Evolutionary conservation across 2,113 vertebrate species (phyloP).

Genomic region (Myotis lucifugus): DNA sequence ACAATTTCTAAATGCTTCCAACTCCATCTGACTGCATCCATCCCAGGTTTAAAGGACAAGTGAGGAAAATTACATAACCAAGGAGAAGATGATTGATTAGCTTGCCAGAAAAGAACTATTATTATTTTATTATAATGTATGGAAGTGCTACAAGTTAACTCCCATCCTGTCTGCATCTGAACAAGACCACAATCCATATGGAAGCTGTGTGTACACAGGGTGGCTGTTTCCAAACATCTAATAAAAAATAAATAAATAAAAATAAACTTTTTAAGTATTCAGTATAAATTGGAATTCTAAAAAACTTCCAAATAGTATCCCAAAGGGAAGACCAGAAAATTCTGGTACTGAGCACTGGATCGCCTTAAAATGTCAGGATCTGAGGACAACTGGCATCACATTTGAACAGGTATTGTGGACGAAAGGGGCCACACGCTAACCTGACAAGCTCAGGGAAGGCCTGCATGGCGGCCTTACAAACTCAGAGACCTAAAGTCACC

Average conservation of each 20-base stretch:
- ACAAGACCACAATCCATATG: background rate
- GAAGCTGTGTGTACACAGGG: background rate
- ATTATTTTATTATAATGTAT: background rate
- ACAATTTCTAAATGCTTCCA: background rate
- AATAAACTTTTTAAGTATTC: background rate
- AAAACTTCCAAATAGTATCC: slow-evolving; percentile 33
- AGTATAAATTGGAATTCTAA: slow-evolving; percentile 13
- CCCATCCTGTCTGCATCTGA: background rate
- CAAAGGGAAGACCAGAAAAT: background rate
- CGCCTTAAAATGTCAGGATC: background rate
- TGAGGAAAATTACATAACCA: background rate
- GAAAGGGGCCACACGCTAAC: too few relatives aligned
- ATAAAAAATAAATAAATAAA: background rate
- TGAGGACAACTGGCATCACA: background rate
- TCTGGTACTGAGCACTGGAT: background rate
- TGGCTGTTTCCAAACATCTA: background rate
- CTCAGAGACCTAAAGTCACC: too few relatives aligned
- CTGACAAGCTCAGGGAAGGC: too few relatives aligned
- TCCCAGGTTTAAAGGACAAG: slow-evolving; percentile 10
- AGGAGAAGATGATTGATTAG: background rate
- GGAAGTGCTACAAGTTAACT: background rate
- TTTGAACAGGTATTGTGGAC: background rate
- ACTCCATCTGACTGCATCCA: background rate
- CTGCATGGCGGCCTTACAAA: too few relatives aligned
- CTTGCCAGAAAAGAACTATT: background rate